Base-by-base conservation (phyloP, 2,797 vertebrate species). In the Momotus momota region DNA sequence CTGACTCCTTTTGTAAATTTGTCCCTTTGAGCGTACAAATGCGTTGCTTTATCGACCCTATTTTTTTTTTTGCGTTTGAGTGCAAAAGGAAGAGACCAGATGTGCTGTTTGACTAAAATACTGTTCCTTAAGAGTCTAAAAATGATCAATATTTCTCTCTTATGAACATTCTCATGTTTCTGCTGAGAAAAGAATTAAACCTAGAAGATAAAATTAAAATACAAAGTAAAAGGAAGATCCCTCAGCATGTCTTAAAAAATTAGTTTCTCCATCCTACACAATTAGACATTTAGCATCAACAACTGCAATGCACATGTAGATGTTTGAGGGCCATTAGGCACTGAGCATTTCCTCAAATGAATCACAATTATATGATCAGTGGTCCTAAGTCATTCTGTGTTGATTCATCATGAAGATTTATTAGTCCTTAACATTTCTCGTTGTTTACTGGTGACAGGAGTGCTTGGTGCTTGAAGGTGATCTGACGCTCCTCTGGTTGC, bases 371-470 rank as follows among this genome's bases (percentile, higher is more conserved):
- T 51, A 52, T 1, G 31, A 72, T 73, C 64, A 85, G 38, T 2
- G 6, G 51, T 86, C 23, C 64, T n/a, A 77, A 91, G 79, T 45
- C 27, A 61, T 80, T 93, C 86, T 95, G 33, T 93, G 51, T 40
- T 70, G 41, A 66, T 86, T 31, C 54, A 70, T 84, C 72, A 92
- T 54, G 23, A 94, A 46, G 57, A 95, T 92, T 95, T 95, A 93
- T 96, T 94, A 93, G 46, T 87, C 49, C 38, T 89, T 83, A 89
- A 64, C 16, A 82, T 91, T 86, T 93, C 49, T 94, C 54, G 73
- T 38, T 90, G 57, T 86, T 96, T 96, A 72, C 52, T 86, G 77
- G 10, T 15, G 54, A 58, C 75, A 75, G 70, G 45, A 86, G 29
- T 51, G 60, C 38, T 84, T 84, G 58, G 70, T 88, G 33, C 70